These are phyloP conservation scores for Aphidius colemani DNA, from an alignment of 2,888 invertebrate genomes.

Conservation along the genomic window DNA sequence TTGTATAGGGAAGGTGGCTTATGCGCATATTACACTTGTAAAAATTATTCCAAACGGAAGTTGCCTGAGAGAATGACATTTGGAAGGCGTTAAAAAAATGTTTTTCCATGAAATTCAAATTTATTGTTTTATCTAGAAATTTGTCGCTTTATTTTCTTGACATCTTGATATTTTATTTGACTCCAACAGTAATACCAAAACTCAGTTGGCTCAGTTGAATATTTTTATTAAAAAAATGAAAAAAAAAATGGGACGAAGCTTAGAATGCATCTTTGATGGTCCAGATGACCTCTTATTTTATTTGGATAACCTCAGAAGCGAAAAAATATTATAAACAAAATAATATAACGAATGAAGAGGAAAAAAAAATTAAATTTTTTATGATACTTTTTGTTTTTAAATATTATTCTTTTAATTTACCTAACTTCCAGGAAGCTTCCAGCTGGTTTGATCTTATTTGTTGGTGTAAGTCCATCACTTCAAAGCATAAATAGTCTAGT, in stretches of 20 bases:
- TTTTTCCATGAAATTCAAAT: conserved; percentile 29
- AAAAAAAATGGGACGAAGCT: not conserved
- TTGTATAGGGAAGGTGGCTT: conserved; percentile 30
- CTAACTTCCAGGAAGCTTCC: not conserved
- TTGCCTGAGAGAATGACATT: conserved; percentile 41
- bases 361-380: too few relatives aligned
- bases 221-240: not conserved
- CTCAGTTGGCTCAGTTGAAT: not conserved
- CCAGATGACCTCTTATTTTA: too few relatives aligned
- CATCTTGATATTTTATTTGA: too few relatives aligned
- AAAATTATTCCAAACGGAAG: conserved; percentile 41
- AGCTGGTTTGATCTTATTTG: conserved; percentile 3
- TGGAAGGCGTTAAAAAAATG: conserved; percentile 40
- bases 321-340: too few relatives aligned
- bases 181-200: too few relatives aligned
- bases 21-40: conserved; percentile 20
- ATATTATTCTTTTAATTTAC: not conserved
- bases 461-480: not conserved
- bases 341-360: too few relatives aligned
- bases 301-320: too few relatives aligned
- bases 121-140: conserved; percentile 28
- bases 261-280: too few relatives aligned
- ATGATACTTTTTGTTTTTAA: too few relatives aligned
- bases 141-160: not conserved
- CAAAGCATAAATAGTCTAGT: conserved; percentile 44